phyloP scores from a whole-genome alignment of 64 coral and sea anemone species.

The Dendrophyllia cribrosa region DNA sequence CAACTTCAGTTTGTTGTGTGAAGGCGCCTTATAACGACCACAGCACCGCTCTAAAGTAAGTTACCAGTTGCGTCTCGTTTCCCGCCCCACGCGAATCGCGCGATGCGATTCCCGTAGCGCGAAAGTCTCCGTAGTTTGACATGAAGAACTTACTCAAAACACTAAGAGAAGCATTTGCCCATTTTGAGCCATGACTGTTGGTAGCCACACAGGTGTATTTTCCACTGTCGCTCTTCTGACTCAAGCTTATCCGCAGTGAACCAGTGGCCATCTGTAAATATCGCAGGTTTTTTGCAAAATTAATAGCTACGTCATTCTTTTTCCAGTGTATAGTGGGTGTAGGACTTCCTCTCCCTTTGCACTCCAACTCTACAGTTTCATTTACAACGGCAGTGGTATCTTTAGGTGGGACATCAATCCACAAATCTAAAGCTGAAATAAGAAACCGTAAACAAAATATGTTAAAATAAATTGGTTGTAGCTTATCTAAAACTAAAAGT shows the following conservation, averaged over 20 bases:
- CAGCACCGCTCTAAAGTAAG: no score
- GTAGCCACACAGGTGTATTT: conserved; percentile 76
- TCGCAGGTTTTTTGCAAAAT: conserved; percentile 45
- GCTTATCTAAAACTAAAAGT: no score
- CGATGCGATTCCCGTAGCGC: no score
- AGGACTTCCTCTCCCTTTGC: conserved; percentile 56
- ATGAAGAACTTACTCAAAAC: conserved; percentile 74
- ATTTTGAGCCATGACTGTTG: conserved; percentile 41
- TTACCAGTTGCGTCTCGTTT: no score
- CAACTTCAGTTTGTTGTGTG: no score
- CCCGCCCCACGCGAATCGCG: no score
- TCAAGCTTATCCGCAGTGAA: conserved; percentile 59
- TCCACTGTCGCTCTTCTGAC: conserved; percentile 72
- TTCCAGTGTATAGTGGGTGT: conserved; percentile 76
- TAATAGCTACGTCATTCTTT: conserved; percentile 57
- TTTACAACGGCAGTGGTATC: conserved; percentile 63
- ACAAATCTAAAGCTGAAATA: conserved; percentile 64
- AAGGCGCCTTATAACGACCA: no score
- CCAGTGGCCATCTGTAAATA: conserved; percentile 68
- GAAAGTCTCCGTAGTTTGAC: no score
- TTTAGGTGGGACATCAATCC: conserved; percentile 80
- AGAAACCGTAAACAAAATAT: not conserved
- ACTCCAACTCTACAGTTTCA: conserved; percentile 79
- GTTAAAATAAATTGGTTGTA: not conserved
- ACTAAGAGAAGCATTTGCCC: conserved; percentile 74